Percentiles rank a stretch among this genome's conserved stretches.
phyloP scores from a whole-genome alignment of 2,113 vertebrate genomes.

The Rhegmatorhina hoffmannsi region DNA sequence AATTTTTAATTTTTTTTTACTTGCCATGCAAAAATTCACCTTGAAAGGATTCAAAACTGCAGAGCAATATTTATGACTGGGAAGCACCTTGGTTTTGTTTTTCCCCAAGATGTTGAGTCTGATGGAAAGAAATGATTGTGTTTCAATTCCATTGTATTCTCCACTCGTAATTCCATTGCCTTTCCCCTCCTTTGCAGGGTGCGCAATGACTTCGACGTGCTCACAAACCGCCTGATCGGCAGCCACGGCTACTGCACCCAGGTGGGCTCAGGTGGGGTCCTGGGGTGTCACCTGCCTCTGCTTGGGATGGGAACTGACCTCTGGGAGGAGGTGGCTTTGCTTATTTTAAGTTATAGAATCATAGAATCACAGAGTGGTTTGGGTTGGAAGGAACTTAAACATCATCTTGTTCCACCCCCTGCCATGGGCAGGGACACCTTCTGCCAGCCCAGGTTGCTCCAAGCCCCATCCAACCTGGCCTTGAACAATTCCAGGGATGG shows the following conservation, averaged over 20 bases:
- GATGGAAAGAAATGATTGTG: neutral
- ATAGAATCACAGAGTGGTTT: neutral
- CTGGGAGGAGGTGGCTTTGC: neutral
- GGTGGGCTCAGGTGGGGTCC: constrained; percentile 66
- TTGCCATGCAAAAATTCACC: neutral
- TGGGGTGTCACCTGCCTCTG: neutral
- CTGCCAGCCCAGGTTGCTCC: rapidly evolving
- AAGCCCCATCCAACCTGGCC: neutral
- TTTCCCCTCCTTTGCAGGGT: constrained; percentile 72
- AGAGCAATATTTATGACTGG: neutral
- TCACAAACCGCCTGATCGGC: constrained; percentile 85
- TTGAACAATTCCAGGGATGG: neutral
- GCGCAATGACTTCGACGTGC: constrained; percentile 89
- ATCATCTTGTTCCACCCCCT: neutral
- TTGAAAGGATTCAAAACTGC: neutral
- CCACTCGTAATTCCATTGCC: neutral
- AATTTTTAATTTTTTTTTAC: neutral
- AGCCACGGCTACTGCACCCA: constrained; percentile 95
- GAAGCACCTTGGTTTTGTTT: neutral
- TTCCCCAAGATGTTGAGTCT: rapidly evolving
- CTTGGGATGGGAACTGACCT: neutral
- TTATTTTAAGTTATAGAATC: neutral
- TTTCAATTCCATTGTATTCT: neutral
- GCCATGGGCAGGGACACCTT: neutral
- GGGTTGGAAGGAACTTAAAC: neutral